phyloP scores from a whole-genome alignment of 2,888 invertebrate species.

The Cremastinae sp. region DNA sequence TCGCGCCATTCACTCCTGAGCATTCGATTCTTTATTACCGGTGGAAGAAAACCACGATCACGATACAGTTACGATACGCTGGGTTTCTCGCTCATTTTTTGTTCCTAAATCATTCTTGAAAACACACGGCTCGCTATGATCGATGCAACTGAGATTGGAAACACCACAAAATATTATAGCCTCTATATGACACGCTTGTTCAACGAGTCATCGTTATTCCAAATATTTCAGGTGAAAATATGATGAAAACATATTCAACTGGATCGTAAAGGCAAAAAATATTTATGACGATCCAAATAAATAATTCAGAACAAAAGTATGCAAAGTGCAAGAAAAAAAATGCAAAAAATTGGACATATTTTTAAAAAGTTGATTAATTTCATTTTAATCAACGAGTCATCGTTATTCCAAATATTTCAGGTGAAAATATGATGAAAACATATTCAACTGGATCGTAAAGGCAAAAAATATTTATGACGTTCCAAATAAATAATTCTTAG shows the following conservation, averaged over 20 bases:
- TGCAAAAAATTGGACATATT: no score
- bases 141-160: conserved; percentile 1
- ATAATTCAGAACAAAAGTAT: not conserved
- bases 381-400: conserved; percentile 52
- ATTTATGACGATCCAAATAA: conserved; percentile 16
- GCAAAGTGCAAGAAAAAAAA: no score
- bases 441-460: not conserved
- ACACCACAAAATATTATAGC: conserved; percentile 10
- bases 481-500: conserved; percentile 22
- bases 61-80: conserved; percentile 43
- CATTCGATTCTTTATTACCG: conserved; percentile 57
- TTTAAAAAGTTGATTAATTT: no score
- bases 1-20: conserved; percentile 18
- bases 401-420: conserved; percentile 26
- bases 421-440: conserved; percentile 24
- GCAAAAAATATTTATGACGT: conserved; percentile 1
- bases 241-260: conserved; percentile 9
- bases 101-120: not conserved
- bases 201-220: conserved; percentile 42
- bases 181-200: conserved; percentile 43
- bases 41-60: conserved; percentile 64
- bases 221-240: conserved; percentile 27
- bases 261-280: not conserved
- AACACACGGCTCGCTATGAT: not conserved
- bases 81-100: conserved; percentile 5